phyloP scores from a whole-genome alignment of 2,797 vertebrate genomes.

The Botia almorhae region DNA sequence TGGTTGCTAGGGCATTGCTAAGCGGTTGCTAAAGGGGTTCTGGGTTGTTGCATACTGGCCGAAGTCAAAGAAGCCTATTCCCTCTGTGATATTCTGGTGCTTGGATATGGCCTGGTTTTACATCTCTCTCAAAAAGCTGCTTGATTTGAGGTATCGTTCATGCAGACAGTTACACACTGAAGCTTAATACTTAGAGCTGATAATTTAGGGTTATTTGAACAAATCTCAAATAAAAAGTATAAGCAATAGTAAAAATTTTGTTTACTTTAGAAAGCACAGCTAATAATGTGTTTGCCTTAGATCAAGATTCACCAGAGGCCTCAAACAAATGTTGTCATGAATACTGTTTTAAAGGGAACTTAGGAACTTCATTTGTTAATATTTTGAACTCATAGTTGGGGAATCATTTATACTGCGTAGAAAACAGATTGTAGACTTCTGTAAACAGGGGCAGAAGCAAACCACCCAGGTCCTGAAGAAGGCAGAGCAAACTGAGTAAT shows the following conservation, averaged over 20 bases:
- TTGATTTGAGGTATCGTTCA: not conserved
- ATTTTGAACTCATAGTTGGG: slow-evolving; percentile 9
- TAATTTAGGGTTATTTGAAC: not conserved
- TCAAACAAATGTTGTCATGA: not conserved
- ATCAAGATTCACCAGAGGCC: not conserved
- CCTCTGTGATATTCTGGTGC: not conserved
- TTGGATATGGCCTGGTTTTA: not conserved
- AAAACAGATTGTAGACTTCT: slow-evolving; percentile 13
- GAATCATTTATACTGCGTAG: slow-evolving; percentile 23
- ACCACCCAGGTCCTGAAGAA: slow-evolving; percentile 42
- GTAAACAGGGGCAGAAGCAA: slow-evolving; percentile 51
- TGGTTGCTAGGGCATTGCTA: not conserved
- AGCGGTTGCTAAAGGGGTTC: not conserved
- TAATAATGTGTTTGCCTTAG: not conserved
- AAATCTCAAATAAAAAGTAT: not conserved
- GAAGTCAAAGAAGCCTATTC: not conserved
- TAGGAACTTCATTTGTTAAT: slow-evolving; percentile 6
- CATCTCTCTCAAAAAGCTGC: not conserved
- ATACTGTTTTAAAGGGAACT: not conserved
- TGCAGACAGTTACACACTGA: not conserved
- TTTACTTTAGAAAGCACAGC: not conserved
- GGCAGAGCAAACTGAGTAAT: slow-evolving; percentile 53
- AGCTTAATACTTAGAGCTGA: not conserved
- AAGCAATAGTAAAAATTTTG: not conserved
- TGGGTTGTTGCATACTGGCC: not conserved